Conservation (phyloP, 2,888 invertebrate genomes). For the Drosophila rellima region DNA sequence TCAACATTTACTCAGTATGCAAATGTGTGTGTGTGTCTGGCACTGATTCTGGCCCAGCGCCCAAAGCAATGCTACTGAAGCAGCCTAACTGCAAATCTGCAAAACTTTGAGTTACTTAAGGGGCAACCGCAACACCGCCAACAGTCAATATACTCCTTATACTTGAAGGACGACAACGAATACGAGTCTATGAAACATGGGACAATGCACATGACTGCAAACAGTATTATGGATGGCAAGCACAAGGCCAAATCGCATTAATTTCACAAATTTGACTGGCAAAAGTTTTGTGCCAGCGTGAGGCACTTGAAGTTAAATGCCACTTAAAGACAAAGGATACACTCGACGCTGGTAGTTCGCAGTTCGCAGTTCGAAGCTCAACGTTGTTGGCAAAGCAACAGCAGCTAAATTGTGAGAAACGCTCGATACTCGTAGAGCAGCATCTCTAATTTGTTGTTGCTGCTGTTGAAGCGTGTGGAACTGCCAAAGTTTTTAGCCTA, state of each 20-base stretch:
- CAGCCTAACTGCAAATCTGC: conserved; percentile 55
- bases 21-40: conserved; percentile 8
- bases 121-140: conserved; percentile 67
- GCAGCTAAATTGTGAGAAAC: conserved; percentile 16
- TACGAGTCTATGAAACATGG: conserved; percentile 21
- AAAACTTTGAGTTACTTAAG: conserved; percentile 64
- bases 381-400: conserved; percentile 22
- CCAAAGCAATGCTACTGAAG: conserved; percentile 51
- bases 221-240: conserved; percentile 15
- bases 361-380: neutral
- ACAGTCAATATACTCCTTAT: conserved; percentile 60
- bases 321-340: conserved; percentile 78
- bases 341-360: conserved; percentile 17
- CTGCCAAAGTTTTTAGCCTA: conserved; percentile 18
- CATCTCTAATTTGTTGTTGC: conserved; percentile 11
- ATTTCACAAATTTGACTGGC: conserved; percentile 78
- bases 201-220: conserved; percentile 36
- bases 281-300: conserved; percentile 65
- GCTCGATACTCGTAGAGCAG: conserved; percentile 7
- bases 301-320: conserved; percentile 74
- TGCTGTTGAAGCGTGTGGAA: conserved; percentile 4
- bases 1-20: neutral
- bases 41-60: conserved; percentile 41
- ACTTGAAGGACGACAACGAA: conserved; percentile 6
- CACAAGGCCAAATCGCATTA: conserved; percentile 71